A percentile compares a stretch with the other conserved stretches of the same genome.
phyloP scores from a whole-genome alignment of 2,888 invertebrate species.

The Brenthis daphne region DNA sequence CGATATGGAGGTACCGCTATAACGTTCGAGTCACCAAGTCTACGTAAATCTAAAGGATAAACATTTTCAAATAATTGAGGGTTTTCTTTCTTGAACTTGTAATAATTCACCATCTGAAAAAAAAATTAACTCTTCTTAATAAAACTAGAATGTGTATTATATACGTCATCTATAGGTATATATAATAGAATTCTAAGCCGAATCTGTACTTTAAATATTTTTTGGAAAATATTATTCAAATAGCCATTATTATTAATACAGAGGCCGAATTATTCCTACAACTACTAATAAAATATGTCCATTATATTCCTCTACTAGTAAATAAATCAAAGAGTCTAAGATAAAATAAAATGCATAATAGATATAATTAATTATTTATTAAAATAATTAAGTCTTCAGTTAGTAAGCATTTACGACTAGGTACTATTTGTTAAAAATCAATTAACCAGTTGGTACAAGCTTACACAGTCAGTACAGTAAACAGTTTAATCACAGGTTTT shows the following conservation, averaged over 20 bases:
- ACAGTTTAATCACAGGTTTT: constrained; percentile 40
- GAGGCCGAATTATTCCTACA: no score
- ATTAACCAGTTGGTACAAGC: neutral
- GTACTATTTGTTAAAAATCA: neutral
- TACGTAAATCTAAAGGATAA: constrained; percentile 83
- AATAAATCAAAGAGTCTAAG: no score
- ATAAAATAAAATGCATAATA: no score
- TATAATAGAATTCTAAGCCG: no score
- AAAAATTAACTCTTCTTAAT: neutral
- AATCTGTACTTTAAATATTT: no score
- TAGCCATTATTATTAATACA: no score
- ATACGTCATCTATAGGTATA: no score
- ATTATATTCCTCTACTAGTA: no score
- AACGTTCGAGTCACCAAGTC: constrained; percentile 86
- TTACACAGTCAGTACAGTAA: constrained; percentile 9
- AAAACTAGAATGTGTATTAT: neutral
- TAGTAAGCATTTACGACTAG: neutral
- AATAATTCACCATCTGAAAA: constrained; percentile 87
- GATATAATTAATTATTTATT: no score
- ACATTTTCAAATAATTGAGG: constrained; percentile 86
- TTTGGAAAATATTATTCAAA: no score
- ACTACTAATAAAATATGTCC: no score
- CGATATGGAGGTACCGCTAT: constrained; percentile 89
- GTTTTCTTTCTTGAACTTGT: constrained; percentile 87
- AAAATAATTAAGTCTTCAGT: no score